A percentile compares a stretch with the other conserved stretches of the same genome.
phyloP scores from a whole-genome alignment of 1,140 invertebrate genomes.

The Zaprionus ghesquierei region DNA sequence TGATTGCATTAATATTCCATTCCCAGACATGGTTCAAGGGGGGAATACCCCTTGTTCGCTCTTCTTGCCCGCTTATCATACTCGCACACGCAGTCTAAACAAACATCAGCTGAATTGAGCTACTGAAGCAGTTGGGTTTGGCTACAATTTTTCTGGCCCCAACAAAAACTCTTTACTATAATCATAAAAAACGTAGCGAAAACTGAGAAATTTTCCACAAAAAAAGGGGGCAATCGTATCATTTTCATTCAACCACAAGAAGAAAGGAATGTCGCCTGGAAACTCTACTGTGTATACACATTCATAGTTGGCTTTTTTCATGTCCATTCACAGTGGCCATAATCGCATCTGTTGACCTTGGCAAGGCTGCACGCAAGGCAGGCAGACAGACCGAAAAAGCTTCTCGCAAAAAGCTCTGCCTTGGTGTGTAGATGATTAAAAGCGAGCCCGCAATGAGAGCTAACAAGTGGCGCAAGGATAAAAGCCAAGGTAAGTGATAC shows the following conservation, averaged over 20 bases:
- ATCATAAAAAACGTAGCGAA: not conserved
- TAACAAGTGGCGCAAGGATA: conserved; percentile 49
- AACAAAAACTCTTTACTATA: conserved; percentile 18
- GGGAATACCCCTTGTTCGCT: not conserved
- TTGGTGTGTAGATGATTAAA: conserved; percentile 22
- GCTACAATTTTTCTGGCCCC: conserved; percentile 10
- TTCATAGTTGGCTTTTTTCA: conserved; percentile 24
- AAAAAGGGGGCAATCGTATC: not conserved
- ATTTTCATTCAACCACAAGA: conserved; percentile 22
- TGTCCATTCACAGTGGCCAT: conserved; percentile 21
- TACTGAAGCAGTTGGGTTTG: conserved; percentile 6
- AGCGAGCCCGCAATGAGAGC: conserved; percentile 24
- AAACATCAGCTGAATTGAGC: conserved; percentile 15
- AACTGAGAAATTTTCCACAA: conserved; percentile 17
- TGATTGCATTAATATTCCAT: conserved; percentile 58
- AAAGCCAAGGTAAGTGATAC: conserved; percentile 24
- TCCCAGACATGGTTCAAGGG: not conserved
- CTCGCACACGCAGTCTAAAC: conserved; percentile 30
- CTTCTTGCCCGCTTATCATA: conserved; percentile 34
- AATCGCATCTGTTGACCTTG: conserved; percentile 50
- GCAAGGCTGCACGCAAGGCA: conserved; percentile 48
- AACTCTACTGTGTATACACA: conserved; percentile 16
- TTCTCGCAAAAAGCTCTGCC: conserved; percentile 12
- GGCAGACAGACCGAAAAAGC: not conserved
- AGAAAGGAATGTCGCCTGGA: not conserved